Evolutionary conservation across 2,888 invertebrate species (phyloP).

Genomic region (Eristalis tenax): DNA sequence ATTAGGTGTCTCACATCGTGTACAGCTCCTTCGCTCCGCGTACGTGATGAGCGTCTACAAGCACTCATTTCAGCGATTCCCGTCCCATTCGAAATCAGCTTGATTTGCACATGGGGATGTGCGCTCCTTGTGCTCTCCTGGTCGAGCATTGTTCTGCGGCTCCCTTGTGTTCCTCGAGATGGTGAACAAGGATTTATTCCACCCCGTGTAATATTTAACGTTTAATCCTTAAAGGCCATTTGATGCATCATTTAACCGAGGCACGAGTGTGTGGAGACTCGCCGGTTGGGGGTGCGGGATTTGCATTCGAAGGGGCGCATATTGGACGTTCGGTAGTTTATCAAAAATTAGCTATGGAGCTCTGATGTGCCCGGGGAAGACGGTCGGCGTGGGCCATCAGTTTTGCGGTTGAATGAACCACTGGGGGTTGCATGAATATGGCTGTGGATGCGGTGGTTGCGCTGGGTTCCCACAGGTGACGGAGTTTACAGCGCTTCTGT

Average conservation of each 20-base stretch:
- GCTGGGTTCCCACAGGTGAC: not conserved
- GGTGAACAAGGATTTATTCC: conserved; percentile 47
- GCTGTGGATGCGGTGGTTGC: not conserved
- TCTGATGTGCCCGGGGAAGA: not conserved
- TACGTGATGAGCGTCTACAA: conserved; percentile 67
- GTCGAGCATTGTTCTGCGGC: conserved; percentile 25
- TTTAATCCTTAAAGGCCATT: conserved; percentile 71
- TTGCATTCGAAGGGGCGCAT: conserved; percentile 9
- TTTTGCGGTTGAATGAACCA: not conserved
- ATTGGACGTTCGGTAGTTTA: conserved; percentile 34
- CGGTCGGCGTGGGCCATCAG: not conserved
- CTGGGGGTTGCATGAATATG: not conserved
- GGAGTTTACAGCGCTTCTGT: not conserved
- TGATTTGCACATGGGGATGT: conserved; percentile 67
- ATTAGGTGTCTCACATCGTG: conserved; percentile 50
- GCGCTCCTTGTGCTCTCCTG: not conserved
- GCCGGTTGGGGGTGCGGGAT: not conserved
- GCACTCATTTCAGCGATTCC: conserved; percentile 50
- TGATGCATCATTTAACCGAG: conserved; percentile 71
- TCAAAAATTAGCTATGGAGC: conserved; percentile 70
- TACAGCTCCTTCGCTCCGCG: conserved; percentile 20
- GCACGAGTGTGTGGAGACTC: conserved; percentile 28
- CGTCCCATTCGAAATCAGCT: conserved; percentile 45
- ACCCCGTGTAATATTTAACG: conserved; percentile 67
- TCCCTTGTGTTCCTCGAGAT: not conserved